phyloP scores from a whole-genome alignment of 2,797 vertebrate genomes.

The Tokudaia muenninki region DNA sequence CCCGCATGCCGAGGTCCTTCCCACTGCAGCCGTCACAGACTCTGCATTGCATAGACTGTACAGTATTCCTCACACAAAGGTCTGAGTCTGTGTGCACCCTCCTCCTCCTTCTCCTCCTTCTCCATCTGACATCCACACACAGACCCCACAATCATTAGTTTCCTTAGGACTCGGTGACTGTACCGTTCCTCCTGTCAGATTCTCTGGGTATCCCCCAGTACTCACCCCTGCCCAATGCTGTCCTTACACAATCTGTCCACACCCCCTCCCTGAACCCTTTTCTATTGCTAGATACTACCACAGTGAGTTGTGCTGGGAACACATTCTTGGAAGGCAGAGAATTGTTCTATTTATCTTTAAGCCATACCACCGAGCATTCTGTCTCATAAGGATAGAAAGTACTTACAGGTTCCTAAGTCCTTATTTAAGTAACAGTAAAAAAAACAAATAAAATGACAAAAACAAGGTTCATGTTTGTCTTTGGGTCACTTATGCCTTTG shows the following conservation, averaged over 20 bases:
- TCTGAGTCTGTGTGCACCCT: background rate
- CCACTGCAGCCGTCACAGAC: background rate
- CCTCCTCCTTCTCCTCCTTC: no score
- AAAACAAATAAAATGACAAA: conserved; percentile 11
- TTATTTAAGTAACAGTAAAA: background rate
- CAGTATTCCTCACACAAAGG: background rate
- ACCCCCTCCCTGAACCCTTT: background rate
- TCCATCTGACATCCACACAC: background rate
- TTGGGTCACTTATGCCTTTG: background rate
- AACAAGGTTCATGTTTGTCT: background rate
- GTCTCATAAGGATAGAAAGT: background rate
- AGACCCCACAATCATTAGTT: background rate
- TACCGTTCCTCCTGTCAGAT: background rate
- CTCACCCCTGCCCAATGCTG: background rate
- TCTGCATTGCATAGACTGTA: background rate
- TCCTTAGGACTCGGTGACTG: background rate
- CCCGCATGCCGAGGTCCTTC: background rate
- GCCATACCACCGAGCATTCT: background rate
- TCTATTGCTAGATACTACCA: no score
- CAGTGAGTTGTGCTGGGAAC: background rate
- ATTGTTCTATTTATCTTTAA: background rate
- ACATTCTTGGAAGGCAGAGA: background rate
- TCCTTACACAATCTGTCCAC: background rate
- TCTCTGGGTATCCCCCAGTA: background rate
- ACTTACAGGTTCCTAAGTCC: background rate